Evolutionary conservation across 2,888 invertebrate species (phyloP).

Genomic region (Harpagoxenus sublaevis): DNA sequence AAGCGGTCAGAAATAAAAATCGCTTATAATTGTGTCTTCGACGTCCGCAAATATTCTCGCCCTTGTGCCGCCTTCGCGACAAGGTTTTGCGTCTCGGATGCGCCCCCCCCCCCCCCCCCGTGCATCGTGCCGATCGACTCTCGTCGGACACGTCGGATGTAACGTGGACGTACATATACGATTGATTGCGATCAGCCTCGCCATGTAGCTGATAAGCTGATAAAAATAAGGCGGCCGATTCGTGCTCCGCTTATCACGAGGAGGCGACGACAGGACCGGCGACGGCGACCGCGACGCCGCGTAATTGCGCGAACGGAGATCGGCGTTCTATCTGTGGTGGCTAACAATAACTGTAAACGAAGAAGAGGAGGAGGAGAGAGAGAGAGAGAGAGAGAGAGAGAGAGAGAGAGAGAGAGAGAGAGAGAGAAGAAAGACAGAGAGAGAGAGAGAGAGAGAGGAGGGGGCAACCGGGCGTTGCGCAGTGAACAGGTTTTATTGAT

Average conservation of each 20-base stretch:
- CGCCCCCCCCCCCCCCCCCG: no score
- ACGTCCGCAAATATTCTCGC: slow-evolving; percentile 42
- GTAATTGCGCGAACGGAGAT: slow-evolving; percentile 40
- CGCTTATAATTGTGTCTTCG: slow-evolving; percentile 40
- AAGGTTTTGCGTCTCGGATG: background rate
- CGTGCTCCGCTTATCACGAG: slow-evolving; percentile 14
- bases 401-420: background rate
- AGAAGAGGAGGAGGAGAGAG: background rate
- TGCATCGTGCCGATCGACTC: background rate
- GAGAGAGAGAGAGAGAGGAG: no score
- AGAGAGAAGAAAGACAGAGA: background rate
- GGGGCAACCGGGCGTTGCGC: slow-evolving; percentile 38
- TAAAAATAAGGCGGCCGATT: slow-evolving; percentile 31
- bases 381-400: background rate
- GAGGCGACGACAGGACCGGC: slow-evolving; percentile 23
- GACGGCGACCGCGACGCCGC: background rate
- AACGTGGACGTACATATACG: background rate
- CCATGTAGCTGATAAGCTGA: background rate
- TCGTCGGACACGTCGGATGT: background rate
- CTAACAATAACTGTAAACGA: slow-evolving; percentile 47
- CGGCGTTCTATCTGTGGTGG: background rate
- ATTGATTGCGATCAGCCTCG: slow-evolving; percentile 27
- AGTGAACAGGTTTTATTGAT: slow-evolving; percentile 73
- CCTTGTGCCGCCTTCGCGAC: slow-evolving; percentile 28
- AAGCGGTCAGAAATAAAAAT: slow-evolving; percentile 44